Base-by-base conservation (phyloP, 2,113 vertebrate species). In the Leucopsar rothschildi region DNA sequence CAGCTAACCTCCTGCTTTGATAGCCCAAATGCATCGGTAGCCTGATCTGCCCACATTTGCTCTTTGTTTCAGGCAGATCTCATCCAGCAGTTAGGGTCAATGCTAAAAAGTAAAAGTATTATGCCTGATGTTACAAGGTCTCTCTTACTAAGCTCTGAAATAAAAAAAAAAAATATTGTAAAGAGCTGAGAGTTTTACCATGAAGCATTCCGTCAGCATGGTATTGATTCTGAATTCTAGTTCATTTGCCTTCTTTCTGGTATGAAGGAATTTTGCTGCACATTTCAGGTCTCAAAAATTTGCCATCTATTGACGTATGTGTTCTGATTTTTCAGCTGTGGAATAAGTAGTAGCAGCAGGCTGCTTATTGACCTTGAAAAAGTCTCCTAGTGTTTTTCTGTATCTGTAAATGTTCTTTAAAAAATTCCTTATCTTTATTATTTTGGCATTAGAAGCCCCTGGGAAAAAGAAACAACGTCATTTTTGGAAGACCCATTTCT, bases 291-390 rank as follows among this genome's bases (percentile, higher is more conserved):
- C 23, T 70, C 39, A 35, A 8, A 50, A 61, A 65, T 83, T 63
- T 2, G 3, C 5, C 8, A 72, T 27, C 24, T 81, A 0, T 33
- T 53, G 35, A 42, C 27, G 17, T n/a, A 15, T n/a, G 11, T 33
- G 27, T 50, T 59, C 39, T 89, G 73, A 56, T 72, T 87, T 84
- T 87, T 91, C 64, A 70, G 7, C 49, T 78, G 44, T 61, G 37
- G 35, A 50, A 28, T 65, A 70, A 73, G 42, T 28, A 57, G 31
- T 65, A 73, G 28, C 64, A 88, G 42, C 28, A 45, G 31, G 29
- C 19, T 89, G 18, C 17, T 82, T 29, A 2, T 9, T 82, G 44
- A 78, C 77, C 33, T 78, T 89, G 35, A 27, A 50, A 81, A 65
- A 19, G 52, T 55, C 23, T 63, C 42, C 23, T 77, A 12, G 6